Base-by-base conservation (phyloP, 2,888 invertebrate genomes). In the Gryllus longicercus region DNA sequence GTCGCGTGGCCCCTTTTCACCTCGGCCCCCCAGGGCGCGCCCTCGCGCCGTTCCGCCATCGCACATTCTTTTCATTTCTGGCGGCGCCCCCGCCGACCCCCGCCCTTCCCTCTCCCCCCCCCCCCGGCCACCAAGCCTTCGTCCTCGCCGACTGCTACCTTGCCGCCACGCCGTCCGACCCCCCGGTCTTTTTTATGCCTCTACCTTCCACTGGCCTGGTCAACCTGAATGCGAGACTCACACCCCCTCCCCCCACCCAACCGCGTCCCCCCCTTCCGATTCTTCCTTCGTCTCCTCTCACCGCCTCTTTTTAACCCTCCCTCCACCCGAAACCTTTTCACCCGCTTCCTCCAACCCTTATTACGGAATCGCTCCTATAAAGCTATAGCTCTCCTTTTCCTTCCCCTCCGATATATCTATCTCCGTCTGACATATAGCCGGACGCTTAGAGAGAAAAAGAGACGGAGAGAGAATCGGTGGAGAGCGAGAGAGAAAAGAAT, bases 171-270 rank as follows among this genome's bases (percentile, higher is more conserved):
- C 50, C 80, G 38, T 63, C 16, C 63, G 5, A n/a, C 75, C 51
- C 76, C 76, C 51, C 75, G 74, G 75, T 74, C 78, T 74, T 78
- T 50, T 25, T 63, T 75, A 78, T 78, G 38, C 78, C 75, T 50
- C 79, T 75, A 25, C 79, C 77, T 79, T 77, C 81, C 81, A 74
- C 75, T 76, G 79, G 79, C 76, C 79, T 79, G 81, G 81, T 81
- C 81, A 81, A 75, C 25, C 74, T 79, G 81, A 81, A 81, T 79
- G 74, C 81, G 38, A 38, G 5, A 79, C 75, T 51, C 79, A 49
- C 38, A 75, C 78, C 74, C 77, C 38, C 25, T 25, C 16, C 25
- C 74, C 5, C 63, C 51, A 51, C 63, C n/a, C 14, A 12, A 1
- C 23, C 23, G 11, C 63, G 38, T 38, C 38, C 79, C 14, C 79